Conservation (phyloP, 2,888 invertebrate species). For the Agrilus biguttatus region DNA sequence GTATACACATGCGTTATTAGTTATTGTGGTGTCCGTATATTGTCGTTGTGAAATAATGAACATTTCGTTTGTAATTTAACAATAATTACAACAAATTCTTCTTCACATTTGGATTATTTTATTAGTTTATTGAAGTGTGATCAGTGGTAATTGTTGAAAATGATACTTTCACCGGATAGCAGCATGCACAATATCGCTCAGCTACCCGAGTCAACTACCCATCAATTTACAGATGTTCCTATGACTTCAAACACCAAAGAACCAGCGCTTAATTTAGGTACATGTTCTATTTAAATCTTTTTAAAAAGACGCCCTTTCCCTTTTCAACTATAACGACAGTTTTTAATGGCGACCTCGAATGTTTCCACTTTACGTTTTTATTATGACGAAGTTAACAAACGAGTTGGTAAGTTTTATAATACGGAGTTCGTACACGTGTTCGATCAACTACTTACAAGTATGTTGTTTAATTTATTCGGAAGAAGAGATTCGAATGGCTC, state of each 20-base stretch:
- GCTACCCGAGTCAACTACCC: slow-evolving; percentile 34
- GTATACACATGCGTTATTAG: slow-evolving; percentile 1
- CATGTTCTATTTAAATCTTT: neutral
- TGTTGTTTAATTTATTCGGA: too few species aligned
- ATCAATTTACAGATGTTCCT: slow-evolving; percentile 15
- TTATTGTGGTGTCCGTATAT: neutral
- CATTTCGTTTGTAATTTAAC: neutral
- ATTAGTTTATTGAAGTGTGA: slow-evolving; percentile 2
- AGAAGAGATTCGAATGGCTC: too few species aligned
- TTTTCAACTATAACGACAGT: too few species aligned
- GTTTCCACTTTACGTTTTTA: too few species aligned
- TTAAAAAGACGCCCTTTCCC: too few species aligned
- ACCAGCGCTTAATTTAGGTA: slow-evolving; percentile 62
- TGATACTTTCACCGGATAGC: slow-evolving; percentile 57
- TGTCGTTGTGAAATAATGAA: neutral
- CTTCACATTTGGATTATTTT: slow-evolving; percentile 3
- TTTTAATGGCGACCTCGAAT: too few species aligned
- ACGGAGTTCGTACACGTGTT: too few species aligned
- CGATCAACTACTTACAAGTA: too few species aligned
- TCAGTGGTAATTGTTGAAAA: slow-evolving; percentile 19
- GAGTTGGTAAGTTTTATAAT: too few species aligned
- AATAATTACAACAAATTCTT: neutral
- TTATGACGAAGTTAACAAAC: too few species aligned
- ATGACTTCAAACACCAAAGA: slow-evolving; percentile 37
- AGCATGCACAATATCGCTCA: slow-evolving; percentile 32